Percentiles rank a stretch among this genome's conserved stretches.
These are phyloP conservation scores for Drosophila helvetica DNA, from an alignment of 2,888 invertebrate genomes.

Conservation along the genomic window DNA sequence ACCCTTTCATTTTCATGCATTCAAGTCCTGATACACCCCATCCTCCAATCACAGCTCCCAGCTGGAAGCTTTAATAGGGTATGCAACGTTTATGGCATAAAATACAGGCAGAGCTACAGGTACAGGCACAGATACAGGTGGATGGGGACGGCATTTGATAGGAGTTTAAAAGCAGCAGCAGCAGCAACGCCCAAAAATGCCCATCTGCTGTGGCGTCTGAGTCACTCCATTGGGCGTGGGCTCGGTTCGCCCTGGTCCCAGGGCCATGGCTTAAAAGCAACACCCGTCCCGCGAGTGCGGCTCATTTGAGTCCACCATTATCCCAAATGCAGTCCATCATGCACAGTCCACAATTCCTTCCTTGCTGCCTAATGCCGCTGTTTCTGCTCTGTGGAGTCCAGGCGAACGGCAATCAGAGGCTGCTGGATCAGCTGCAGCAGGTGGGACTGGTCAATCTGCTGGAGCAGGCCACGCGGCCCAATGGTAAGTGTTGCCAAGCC, in stretches of 20 bases:
- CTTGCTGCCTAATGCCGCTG: neutral
- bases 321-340: slow-evolving; percentile 11
- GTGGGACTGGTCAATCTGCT: slow-evolving; percentile 60
- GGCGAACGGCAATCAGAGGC: slow-evolving; percentile 20
- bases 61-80: slow-evolving; percentile 14
- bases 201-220: slow-evolving; percentile 26
- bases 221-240: slow-evolving; percentile 16
- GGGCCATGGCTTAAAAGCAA: slow-evolving; percentile 45
- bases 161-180: neutral
- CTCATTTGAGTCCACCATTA: slow-evolving; percentile 38
- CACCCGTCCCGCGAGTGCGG: slow-evolving; percentile 11
- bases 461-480: slow-evolving; percentile 50
- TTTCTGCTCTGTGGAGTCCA: neutral
- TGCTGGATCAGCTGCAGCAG: slow-evolving; percentile 55
- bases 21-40: neutral
- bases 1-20: neutral
- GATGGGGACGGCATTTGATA: slow-evolving; percentile 17
- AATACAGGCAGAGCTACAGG: neutral
- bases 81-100: slow-evolving; percentile 30
- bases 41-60: neutral
- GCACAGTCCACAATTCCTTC: slow-evolving; percentile 2
- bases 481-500: slow-evolving; percentile 46
- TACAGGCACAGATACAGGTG: neutral
- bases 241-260: neutral
- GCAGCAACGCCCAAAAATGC: slow-evolving; percentile 11